Evolutionary conservation across 2,797 vertebrate genomes (phyloP).

Genomic region (Acropternis orthonyx): DNA sequence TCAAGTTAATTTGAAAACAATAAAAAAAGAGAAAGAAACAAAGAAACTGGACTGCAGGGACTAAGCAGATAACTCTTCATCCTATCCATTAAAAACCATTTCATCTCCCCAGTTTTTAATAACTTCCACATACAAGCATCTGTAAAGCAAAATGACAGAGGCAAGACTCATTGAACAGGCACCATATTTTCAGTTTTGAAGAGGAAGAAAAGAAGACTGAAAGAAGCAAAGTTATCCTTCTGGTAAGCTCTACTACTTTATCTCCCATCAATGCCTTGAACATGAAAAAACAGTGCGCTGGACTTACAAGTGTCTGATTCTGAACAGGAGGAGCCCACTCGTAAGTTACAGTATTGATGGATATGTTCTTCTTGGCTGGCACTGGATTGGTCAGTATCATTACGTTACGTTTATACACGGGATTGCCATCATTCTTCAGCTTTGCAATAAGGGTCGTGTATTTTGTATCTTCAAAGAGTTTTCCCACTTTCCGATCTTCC

Average conservation of each 20-base stretch:
- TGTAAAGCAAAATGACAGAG: not conserved
- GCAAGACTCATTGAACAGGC: not conserved
- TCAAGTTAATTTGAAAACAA: not conserved
- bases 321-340: constrained; percentile 95
- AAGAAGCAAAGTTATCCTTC: not conserved
- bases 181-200: not conserved
- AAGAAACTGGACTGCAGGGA: not conserved
- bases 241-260: not conserved
- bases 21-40: not conserved
- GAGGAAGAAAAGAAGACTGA: not conserved
- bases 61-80: not conserved
- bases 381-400: constrained; percentile 84
- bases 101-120: not conserved
- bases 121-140: not conserved
- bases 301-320: constrained; percentile 88
- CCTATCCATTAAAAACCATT: not conserved
- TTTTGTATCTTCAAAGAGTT: constrained; percentile 95
- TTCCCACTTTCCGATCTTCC: constrained; percentile 94
- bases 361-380: constrained; percentile 83
- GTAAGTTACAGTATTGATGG: constrained; percentile 88
- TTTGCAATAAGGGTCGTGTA: constrained; percentile 95
- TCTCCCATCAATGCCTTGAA: not conserved
- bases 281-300: not conserved
- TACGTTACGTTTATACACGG: constrained; percentile 85
- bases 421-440: constrained; percentile 89